phyloP scores from a whole-genome alignment of 2,113 vertebrate species.

The Pimephales promelas region DNA sequence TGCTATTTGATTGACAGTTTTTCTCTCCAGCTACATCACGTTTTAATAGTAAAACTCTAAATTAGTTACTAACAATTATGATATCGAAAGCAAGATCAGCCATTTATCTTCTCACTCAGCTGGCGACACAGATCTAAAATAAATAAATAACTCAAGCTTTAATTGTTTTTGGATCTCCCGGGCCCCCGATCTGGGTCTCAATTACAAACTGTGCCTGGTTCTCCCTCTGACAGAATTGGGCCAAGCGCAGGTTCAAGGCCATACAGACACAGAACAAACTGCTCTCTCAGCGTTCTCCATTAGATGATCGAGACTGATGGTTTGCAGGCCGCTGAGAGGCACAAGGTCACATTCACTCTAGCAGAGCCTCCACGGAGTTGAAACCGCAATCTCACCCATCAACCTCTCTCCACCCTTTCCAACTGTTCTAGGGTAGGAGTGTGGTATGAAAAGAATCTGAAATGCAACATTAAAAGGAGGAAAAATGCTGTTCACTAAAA shows the following conservation, averaged over 20 bases:
- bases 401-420: neutral
- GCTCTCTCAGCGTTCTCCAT: slow-evolving; percentile 28
- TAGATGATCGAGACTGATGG: neutral
- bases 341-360: slow-evolving; percentile 6
- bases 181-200: slow-evolving; percentile 21
- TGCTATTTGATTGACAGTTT: neutral
- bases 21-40: neutral
- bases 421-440: neutral
- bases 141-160: slow-evolving; percentile 26
- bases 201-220: slow-evolving; percentile 36
- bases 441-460: neutral
- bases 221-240: slow-evolving; percentile 33
- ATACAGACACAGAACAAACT: slow-evolving; percentile 26
- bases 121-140: neutral
- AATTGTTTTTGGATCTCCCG: slow-evolving; percentile 26
- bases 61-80: neutral
- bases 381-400: neutral
- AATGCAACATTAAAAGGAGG: neutral
- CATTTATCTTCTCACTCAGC: neutral
- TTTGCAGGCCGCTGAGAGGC: neutral
- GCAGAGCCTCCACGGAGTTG: neutral
- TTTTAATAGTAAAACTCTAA: neutral
- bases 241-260: slow-evolving; percentile 16
- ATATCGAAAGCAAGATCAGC: neutral
- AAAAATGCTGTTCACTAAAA: neutral